Evolutionary conservation across 1,140 invertebrate species (phyloP), one percentile per base, ranked within the genome.

Genomic region (Microplitis demolitor): DNA sequence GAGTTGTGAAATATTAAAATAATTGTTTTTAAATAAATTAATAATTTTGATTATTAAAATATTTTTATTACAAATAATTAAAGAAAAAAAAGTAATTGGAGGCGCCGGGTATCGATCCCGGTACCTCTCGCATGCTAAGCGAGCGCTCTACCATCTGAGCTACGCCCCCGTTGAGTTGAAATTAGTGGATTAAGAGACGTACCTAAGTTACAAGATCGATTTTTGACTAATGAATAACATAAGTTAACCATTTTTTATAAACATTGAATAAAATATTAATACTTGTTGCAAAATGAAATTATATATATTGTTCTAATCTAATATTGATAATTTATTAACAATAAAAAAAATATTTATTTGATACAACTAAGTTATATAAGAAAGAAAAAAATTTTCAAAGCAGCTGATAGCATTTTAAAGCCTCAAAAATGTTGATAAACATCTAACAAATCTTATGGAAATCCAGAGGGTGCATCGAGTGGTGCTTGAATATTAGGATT

Each of bases 111-210:
- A 93, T 93, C 91, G 92, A 94, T 93, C 91, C 92, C 90, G 89
- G 91, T 93, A 93, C 92, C 91, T 93, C 92, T 93, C 92, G 89
- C 91, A 93, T 93, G 92, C 92, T 93, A 93, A 93, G 92, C 92
- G 91, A 93, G 92, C 91, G 92, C 92, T 93, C 92, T 93, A 93
- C 92, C 92, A 93, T 92, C 90, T 93, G 92, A 93, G 92, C 91
- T 93, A 93, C 91, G 91, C 88, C 92, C 92, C 90, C 90, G 50
- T 6, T 54, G 51, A 33, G 0, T 0, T 0, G 9, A 4, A 31
- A 31, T 11, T 24, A 1, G 24, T 24, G 24, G 0, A 24, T 1
- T 24, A 24, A 61, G 1, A 61, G 53, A 16, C 16, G n/a, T 56
- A 56, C 13, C 8, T 56, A 56, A 56, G n/a, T 56, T 14, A 0